Evolutionary conservation across 2,888 invertebrate species (phyloP).

Genomic region (Heteropelma amictum): DNA sequence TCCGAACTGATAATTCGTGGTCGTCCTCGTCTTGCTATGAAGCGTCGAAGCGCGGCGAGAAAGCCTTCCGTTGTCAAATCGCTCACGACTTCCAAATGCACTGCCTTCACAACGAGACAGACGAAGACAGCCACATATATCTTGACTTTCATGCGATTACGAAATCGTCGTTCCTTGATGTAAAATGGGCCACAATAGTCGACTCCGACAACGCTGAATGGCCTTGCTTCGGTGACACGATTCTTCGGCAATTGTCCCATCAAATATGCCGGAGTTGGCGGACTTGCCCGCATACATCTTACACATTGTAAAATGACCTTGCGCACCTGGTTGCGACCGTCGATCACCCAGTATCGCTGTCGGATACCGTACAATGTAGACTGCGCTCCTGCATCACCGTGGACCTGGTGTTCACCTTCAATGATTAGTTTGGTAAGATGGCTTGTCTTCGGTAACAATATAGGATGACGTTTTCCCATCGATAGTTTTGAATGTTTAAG

Average conservation of each 20-base stretch:
- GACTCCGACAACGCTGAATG: conserved; percentile 62
- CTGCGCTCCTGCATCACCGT: conserved; percentile 35
- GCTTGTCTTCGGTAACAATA: conserved; percentile 12
- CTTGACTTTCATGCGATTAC: conserved; percentile 54
- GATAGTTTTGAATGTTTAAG: conserved; percentile 18
- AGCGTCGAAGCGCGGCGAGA: conserved; percentile 56
- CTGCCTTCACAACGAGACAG: conserved; percentile 63
- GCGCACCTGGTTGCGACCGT: conserved; percentile 19
- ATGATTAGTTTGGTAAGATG: conserved; percentile 29
- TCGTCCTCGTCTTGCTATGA: conserved; percentile 57
- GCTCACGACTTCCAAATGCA: conserved; percentile 62
- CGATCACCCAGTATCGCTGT: conserved; percentile 34
- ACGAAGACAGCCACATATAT: conserved; percentile 60
- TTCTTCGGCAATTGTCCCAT: conserved; percentile 65
- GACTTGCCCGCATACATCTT: conserved; percentile 52
- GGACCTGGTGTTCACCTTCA: conserved; percentile 14
- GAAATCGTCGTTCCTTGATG: conserved; percentile 50
- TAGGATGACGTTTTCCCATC: conserved; percentile 15
- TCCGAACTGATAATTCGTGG: conserved; percentile 58
- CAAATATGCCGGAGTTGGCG: conserved; percentile 38
- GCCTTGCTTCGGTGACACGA: conserved; percentile 56
- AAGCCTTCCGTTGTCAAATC: conserved; percentile 59
- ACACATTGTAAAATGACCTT: conserved; percentile 48
- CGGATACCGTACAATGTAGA: conserved; percentile 22
- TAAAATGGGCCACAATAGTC: conserved; percentile 65